A percentile compares a stretch with the other conserved stretches of the same genome.
phyloP scores from a whole-genome alignment of 2,797 vertebrate species.

The Atherinosoma microstoma region DNA sequence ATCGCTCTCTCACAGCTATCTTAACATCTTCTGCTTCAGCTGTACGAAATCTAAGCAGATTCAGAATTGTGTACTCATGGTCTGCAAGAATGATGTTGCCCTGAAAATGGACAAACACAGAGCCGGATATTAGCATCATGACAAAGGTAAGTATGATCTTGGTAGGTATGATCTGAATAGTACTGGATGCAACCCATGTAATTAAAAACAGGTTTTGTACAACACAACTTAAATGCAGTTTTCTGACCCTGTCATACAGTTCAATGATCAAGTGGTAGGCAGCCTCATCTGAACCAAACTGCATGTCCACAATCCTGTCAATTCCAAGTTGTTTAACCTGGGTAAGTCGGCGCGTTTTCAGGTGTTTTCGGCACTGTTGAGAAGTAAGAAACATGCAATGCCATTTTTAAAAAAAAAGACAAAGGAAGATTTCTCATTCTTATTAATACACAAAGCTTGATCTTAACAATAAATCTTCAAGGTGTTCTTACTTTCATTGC shows the following conservation, averaged over 20 bases:
- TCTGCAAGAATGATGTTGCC: slow-evolving; percentile 96
- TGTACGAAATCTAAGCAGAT: slow-evolving; percentile 94
- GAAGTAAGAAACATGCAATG: background rate
- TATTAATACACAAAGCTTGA: background rate
- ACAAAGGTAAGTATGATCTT: background rate
- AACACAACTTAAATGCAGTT: too few relatives aligned
- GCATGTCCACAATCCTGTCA: slow-evolving; percentile 95
- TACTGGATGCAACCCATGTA: background rate
- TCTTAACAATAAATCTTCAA: background rate
- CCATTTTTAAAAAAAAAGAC: background rate
- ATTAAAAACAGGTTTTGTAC: background rate
- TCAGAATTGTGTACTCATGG: slow-evolving; percentile 92
- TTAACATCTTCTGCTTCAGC: slow-evolving; percentile 92
- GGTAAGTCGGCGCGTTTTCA: slow-evolving; percentile 90
- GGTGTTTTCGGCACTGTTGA: slow-evolving; percentile 93
- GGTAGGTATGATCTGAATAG: slow-evolving; percentile 1
- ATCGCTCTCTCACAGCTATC: slow-evolving; percentile 93
- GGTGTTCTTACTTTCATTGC: slow-evolving; percentile 93
- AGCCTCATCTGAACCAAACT: slow-evolving; percentile 95
- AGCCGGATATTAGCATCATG: background rate
- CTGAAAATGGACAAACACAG: slow-evolving; percentile 70
- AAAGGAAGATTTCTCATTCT: background rate
- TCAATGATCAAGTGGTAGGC: slow-evolving; percentile 96
- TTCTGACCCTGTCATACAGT: slow-evolving; percentile 95
- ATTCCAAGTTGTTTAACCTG: slow-evolving; percentile 91